A percentile compares a stretch with the other conserved stretches of the same genome.
These are phyloP conservation scores for Crotalus viridis DNA, from an alignment of 2,113 vertebrate genomes.

Conservation along the genomic window DNA sequence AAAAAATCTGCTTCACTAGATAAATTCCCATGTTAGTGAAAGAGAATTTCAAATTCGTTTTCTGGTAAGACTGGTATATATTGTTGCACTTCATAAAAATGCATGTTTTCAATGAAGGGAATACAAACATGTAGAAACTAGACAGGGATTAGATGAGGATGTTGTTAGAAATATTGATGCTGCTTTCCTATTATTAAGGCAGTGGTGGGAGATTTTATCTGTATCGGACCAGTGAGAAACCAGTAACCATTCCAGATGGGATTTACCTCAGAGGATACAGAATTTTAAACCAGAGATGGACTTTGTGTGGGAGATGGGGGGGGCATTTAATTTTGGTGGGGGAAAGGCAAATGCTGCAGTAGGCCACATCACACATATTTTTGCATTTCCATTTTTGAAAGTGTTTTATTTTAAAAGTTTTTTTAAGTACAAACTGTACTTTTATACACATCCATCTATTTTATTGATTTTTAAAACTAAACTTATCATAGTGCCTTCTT, in stretches of 20 bases:
- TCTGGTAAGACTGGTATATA: background rate
- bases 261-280: background rate
- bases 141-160: background rate
- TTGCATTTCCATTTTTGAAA: background rate
- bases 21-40: background rate
- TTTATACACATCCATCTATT: background rate
- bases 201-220: background rate
- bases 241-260: background rate
- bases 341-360: background rate
- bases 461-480: background rate
- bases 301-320: background rate
- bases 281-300: background rate
- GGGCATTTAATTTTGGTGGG: background rate
- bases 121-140: background rate
- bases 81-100: conserved; percentile 20
- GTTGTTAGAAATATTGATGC: background rate
- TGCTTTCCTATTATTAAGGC: background rate
- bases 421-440: background rate
- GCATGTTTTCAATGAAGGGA: background rate
- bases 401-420: background rate
- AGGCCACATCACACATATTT: background rate
- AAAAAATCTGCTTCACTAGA: conserved; percentile 1
- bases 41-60: conserved; percentile 5
- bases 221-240: background rate
- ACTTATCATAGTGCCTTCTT: background rate